Evolutionary conservation across 2,797 vertebrate species (phyloP).

Genomic region (Adelosebastes latens): DNA sequence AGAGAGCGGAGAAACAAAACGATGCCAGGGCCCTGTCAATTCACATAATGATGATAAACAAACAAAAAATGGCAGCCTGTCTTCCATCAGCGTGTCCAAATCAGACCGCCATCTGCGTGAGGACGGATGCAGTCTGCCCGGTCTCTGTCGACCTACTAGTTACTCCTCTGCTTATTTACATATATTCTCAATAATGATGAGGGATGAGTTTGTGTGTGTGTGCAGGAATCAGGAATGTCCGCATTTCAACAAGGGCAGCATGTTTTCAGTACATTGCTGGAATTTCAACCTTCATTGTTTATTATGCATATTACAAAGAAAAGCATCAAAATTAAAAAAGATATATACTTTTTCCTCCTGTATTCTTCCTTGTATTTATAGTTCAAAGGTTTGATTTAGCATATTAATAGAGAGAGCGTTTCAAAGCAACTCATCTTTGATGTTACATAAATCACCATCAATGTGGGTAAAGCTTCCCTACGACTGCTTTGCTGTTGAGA

Average conservation of each 20-base stretch:
- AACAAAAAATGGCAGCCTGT: constrained; percentile 36
- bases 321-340: background rate
- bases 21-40: constrained; percentile 44
- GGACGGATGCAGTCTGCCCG: constrained; percentile 7
- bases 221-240: background rate
- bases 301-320: background rate
- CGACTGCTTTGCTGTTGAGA: background rate
- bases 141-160: background rate
- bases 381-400: background rate
- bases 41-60: constrained; percentile 51
- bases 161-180: background rate
- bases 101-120: background rate
- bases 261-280: background rate
- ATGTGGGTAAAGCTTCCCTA: background rate
- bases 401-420: background rate
- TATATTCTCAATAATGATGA: background rate
- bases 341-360: background rate
- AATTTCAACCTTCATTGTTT: background rate
- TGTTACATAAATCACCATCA: background rate
- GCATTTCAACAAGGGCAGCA: background rate
- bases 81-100: constrained; percentile 18
- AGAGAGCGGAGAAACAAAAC: constrained; percentile 26
- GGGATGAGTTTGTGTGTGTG: constrained; percentile 1
- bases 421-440: background rate
- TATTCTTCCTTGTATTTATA: background rate